Evolutionary conservation across 2,797 vertebrate species (phyloP), one percentile per base, ranked within the genome.

Genomic region (Malacoctenus gilli): DNA sequence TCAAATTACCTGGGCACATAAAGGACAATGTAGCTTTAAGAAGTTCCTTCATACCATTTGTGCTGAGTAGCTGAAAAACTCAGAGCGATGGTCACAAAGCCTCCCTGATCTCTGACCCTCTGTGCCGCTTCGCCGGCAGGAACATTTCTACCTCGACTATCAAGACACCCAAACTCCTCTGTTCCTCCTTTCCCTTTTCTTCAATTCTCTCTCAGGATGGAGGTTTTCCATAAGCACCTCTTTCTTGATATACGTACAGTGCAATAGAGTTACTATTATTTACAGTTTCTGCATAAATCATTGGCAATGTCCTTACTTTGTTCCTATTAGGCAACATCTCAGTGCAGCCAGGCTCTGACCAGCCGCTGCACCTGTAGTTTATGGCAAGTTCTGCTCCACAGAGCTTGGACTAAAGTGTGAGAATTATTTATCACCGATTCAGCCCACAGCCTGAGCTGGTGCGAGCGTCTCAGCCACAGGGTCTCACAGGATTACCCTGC

Each of bases 91-190:
- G 31, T 23, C 70, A 68, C 59, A 67, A 71, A 69, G 51, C 14
- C 40, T 71, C 55, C 49, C 37, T 82, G 74, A 78, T 76, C 69
- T 56, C 50, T 82, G 64, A 37, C 58, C 74, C 21, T n/a, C 51
- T 61, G 59, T 55, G 59, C 58, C 54, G 71, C 57, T 57, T 40
- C 1, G 42, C 68, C 59, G 68, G 53, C 48, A 77, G 70, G 46
- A 32, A 52, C 8, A 20, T 3, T 7, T 43, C 46, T 35, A 50
- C 37, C 30, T 47, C 8, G 19, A 53, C 34, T 40, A 62, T 41
- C 16, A 4, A 28, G 28, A 36, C n/a, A n/a, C n/a, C n/a, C n/a
- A n/a, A n/a, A n/a, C 51, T n/a, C 30, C 7, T 37, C 15, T n/a
- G 19, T 11, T 18, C 2, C 3, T n/a, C 32, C 38, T 36, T 55